Conservation (phyloP, 2,888 invertebrate species). For the Drosophila atripex region DNA sequence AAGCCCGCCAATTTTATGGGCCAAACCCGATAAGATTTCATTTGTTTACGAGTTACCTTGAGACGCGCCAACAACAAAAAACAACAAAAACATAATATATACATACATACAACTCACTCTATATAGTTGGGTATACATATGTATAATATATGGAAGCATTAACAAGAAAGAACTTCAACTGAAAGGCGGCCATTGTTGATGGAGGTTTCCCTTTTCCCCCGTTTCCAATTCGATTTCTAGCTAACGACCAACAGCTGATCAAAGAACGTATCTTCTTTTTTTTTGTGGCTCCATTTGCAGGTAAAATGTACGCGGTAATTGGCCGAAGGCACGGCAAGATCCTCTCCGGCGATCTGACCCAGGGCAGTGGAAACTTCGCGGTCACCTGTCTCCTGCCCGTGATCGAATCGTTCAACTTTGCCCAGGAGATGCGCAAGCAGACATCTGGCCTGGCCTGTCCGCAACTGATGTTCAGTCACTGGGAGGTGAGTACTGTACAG, state of each 20-base stretch:
- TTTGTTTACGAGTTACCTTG: slow-evolving; percentile 49
- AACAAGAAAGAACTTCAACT: slow-evolving; percentile 37
- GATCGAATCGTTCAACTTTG: slow-evolving; percentile 97
- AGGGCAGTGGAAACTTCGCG: slow-evolving; percentile 95
- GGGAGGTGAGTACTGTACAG: slow-evolving; percentile 90
- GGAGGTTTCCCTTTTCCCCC: slow-evolving; percentile 27
- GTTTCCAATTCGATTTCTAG: slow-evolving; percentile 40
- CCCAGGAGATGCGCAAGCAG: slow-evolving; percentile 96
- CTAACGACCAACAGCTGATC: slow-evolving; percentile 40
- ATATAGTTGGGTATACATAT: neutral
- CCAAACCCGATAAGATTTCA: slow-evolving; percentile 70
- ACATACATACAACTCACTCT: neutral
- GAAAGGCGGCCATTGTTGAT: slow-evolving; percentile 39
- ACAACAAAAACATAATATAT: slow-evolving; percentile 4
- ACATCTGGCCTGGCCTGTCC: slow-evolving; percentile 98
- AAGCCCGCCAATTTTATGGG: slow-evolving; percentile 77
- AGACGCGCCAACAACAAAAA: slow-evolving; percentile 26
- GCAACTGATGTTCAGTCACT: slow-evolving; percentile 97
- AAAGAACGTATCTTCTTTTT: slow-evolving; percentile 13
- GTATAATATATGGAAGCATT: slow-evolving; percentile 22
- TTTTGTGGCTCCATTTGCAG: slow-evolving; percentile 84
- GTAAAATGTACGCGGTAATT: slow-evolving; percentile 95
- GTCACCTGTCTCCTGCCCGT: slow-evolving; percentile 96
- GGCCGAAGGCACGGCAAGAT: slow-evolving; percentile 94
- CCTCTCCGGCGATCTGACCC: slow-evolving; percentile 94